phyloP scores from a whole-genome alignment of 1,140 invertebrate genomes.

The Anoplolepis gracilipes region DNA sequence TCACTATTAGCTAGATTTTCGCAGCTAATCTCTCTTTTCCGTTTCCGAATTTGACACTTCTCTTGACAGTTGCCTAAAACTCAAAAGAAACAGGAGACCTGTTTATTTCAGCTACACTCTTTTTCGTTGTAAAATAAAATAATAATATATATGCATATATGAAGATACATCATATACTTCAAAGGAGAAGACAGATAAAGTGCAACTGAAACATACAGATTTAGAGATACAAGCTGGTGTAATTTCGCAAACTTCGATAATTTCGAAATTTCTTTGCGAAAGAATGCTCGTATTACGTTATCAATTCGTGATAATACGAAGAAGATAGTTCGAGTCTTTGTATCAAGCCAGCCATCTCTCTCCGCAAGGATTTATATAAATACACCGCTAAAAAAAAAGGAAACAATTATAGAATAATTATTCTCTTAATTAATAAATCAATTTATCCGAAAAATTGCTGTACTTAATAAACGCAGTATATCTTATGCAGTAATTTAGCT shows the following conservation, averaged over 20 bases:
- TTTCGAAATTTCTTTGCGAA: neutral
- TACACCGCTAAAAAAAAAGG: neutral
- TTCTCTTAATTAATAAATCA: slow-evolving; percentile 11
- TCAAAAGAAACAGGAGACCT: slow-evolving; percentile 44
- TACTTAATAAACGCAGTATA: neutral
- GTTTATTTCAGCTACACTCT: neutral
- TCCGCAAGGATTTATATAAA: neutral
- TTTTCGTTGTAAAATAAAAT: slow-evolving; percentile 4
- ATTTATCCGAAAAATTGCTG: slow-evolving; percentile 7
- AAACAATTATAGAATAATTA: slow-evolving; percentile 25
- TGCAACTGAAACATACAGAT: slow-evolving; percentile 5
- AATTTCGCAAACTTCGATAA: slow-evolving; percentile 6
- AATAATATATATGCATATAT: neutral
- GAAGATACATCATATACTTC: neutral
- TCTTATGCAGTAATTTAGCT: neutral
- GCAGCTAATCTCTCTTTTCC: slow-evolving; percentile 10
- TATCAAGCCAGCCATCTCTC: neutral
- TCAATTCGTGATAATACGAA: neutral
- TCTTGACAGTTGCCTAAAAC: slow-evolving; percentile 11
- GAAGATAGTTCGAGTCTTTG: neutral
- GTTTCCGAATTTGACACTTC: slow-evolving; percentile 17
- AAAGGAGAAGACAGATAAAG: neutral
- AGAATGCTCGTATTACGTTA: neutral
- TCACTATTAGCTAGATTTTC: slow-evolving; percentile 50
- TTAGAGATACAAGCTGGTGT: neutral